Evolutionary conservation across 2,113 vertebrate species (phyloP), one percentile per base, ranked within the genome.

Genomic region (Loxodonta africana): DNA sequence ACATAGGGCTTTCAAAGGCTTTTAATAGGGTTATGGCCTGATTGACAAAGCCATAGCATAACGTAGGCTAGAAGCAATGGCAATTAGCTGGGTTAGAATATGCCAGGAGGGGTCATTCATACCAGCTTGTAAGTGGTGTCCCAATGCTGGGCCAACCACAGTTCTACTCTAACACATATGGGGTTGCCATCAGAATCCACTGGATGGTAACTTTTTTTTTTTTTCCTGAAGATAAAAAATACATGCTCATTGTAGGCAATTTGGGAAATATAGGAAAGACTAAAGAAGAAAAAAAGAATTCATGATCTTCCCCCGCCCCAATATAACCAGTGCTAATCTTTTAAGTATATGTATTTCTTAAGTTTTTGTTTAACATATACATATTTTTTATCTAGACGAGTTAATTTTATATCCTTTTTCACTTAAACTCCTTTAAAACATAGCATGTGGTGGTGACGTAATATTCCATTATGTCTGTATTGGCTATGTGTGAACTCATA

Each of bases 351-450:
- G 82, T 62, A 57, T 92, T 90, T 62, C 23, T 62, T 23, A 8
- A 57, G 6, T 74, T 8, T 62, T 80, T 74, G 33, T 76, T 86
- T 41, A 88, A 76, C 67, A 12, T 63, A 41, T 51, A 63, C 1
- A 57, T 46, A 88, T 60, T 65, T 73, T 95, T 67, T 18, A 63
- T 60, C 57, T 95, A 77, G 65, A 77, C 48, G 17, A 69, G 60
- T 91, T 93, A 51, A 81, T 80, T 96, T 90, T 86, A 69, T 83
- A 53, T 62, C 37, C 30, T 94, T 41, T 85, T 65, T 97, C 51
- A 90, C 14, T 81, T 44, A 48, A 90, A 92, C 15, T 88, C 28
- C 57, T 83, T n/a, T 10, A 57, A 85, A 83, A 25, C 74, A 33
- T 53, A 77, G 48, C 90, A 63, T 95, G 20, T 82, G 51, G 48